phyloP scores from a whole-genome alignment of 2,797 vertebrate species.

The Melopsittacus undulatus region DNA sequence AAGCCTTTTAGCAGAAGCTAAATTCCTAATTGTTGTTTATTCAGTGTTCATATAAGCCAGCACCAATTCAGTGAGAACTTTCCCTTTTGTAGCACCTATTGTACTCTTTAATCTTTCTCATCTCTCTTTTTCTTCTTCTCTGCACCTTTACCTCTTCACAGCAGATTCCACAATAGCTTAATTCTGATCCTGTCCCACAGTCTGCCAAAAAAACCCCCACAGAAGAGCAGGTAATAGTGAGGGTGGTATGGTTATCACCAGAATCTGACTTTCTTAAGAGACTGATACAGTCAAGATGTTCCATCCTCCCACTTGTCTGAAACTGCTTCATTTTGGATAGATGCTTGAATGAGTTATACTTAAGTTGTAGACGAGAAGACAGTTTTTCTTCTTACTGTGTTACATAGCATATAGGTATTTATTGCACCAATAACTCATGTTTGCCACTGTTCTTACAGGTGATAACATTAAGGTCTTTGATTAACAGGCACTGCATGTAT shows the following conservation, averaged over 20 bases:
- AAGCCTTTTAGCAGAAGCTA: neutral
- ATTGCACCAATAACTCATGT: neutral
- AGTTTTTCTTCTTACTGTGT: neutral
- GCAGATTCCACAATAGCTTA: neutral
- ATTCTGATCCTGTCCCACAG: neutral
- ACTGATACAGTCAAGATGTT: neutral
- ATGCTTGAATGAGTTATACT: neutral
- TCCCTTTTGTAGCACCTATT: neutral
- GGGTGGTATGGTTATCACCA: neutral
- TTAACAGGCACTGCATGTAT: neutral
- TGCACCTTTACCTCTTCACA: neutral
- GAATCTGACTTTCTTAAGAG: neutral
- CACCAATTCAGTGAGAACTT: neutral
- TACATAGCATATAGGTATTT: neutral
- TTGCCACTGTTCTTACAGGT: neutral
- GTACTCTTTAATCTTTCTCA: neutral
- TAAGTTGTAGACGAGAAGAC: neutral
- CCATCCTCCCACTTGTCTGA: neutral
- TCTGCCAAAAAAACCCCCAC: neutral
- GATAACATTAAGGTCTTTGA: neutral
- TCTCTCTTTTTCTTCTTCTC: neutral
- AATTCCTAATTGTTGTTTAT: neutral
- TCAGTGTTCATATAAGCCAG: neutral
- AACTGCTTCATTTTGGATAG: neutral
- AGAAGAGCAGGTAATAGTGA: neutral